Percentiles rank a stretch among this genome's conserved stretches.
These are phyloP conservation scores for Grus americana DNA, from an alignment of 2,113 vertebrate species.

Conservation along the genomic window DNA sequence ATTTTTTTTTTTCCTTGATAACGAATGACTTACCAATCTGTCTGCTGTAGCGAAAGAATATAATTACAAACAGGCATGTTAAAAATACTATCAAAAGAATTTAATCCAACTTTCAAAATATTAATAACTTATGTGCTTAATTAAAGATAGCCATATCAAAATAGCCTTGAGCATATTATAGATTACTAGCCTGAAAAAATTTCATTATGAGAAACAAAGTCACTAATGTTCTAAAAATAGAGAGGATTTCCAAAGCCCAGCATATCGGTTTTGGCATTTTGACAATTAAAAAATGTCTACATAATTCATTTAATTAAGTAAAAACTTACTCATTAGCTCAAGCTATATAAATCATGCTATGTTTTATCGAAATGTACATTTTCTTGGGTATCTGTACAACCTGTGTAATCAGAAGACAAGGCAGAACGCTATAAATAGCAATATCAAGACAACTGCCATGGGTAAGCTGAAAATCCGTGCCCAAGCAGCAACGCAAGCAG, in stretches of 20 bases:
- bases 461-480: neutral
- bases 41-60: neutral
- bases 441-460: neutral
- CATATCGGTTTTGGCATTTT: neutral
- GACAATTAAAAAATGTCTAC: constrained; percentile 13
- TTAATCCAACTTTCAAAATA: constrained; percentile 32
- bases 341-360: neutral
- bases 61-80: neutral
- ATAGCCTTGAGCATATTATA: neutral
- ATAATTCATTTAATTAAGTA: constrained; percentile 32
- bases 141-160: constrained; percentile 36
- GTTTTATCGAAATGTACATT: neutral
- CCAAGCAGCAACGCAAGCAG: neutral
- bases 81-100: constrained; percentile 30
- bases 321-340: neutral
- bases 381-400: neutral
- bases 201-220: neutral
- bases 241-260: constrained; percentile 1
- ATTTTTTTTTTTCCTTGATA: neutral
- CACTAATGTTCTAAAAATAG: constrained; percentile 24
- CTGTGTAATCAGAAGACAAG: neutral
- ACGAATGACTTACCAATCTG: neutral
- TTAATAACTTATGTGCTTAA: constrained; percentile 12
- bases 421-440: neutral
- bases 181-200: neutral